These are phyloP conservation scores for Macrotis lagotis DNA, from an alignment of 2,113 vertebrate genomes.

Conservation along the genomic window DNA sequence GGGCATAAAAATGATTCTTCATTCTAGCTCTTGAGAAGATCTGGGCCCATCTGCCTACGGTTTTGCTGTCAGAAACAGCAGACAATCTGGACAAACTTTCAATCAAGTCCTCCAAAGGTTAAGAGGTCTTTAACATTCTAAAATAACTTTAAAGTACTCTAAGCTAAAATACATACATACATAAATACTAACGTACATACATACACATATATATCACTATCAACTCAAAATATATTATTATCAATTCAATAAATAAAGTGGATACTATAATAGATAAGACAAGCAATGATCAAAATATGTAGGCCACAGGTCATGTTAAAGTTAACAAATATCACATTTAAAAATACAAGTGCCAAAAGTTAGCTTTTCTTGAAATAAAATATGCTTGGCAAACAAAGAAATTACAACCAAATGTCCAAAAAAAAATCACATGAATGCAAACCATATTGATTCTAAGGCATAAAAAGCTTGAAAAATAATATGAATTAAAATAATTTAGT, in stretches of 20 bases:
- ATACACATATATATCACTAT: too few species aligned
- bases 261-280: constrained; percentile 54
- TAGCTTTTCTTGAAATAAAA: constrained; percentile 61
- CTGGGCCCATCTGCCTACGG: not conserved
- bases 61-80: not conserved
- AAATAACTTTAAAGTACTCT: not conserved
- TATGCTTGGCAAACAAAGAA: constrained; percentile 69
- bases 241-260: constrained; percentile 67
- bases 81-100: not conserved
- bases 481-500: not conserved
- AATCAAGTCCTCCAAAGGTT: not conserved
- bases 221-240: too few species aligned
- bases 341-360: constrained; percentile 55
- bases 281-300: constrained; percentile 66
- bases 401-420: constrained; percentile 72
- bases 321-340: constrained; percentile 68
- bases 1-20: not conserved
- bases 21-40: not conserved
- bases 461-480: constrained; percentile 38
- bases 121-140: not conserved
- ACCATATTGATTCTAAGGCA: constrained; percentile 24
- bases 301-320: constrained; percentile 60
- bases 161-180: not conserved
- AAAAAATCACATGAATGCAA: not conserved
- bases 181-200: constrained; percentile 45